Percentiles rank a stretch among this genome's conserved stretches.
Conservation (phyloP, 2,113 vertebrate genomes). For the Mola mola region DNA sequence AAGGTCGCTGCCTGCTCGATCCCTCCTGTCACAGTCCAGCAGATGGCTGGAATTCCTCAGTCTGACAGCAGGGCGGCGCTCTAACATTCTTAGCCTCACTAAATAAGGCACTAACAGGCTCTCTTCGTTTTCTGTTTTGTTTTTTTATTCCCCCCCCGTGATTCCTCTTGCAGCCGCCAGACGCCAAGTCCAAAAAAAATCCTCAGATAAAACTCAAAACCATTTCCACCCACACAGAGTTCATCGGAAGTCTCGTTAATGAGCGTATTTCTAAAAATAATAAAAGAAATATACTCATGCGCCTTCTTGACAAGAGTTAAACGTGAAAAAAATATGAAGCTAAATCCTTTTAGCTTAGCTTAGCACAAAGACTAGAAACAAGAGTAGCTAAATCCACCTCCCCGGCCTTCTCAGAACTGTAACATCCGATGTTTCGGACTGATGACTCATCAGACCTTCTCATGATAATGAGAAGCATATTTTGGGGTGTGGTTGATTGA, state of each 20-base stretch:
- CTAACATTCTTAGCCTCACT: conserved; percentile 1
- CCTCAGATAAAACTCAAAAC: background rate
- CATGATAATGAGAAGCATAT: background rate
- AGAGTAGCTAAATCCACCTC: background rate
- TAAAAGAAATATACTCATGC: background rate
- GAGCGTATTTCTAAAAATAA: background rate
- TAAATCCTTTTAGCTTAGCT: background rate
- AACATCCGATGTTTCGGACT: too few species aligned
- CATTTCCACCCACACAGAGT: background rate
- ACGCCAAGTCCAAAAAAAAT: too few species aligned
- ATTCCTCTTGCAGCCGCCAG: conserved; percentile 6
- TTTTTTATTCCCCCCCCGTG: background rate
- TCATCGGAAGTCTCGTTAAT: background rate
- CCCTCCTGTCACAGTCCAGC: background rate
- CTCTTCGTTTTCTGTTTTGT: background rate
- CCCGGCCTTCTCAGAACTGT: too few species aligned
- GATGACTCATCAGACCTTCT: too few species aligned
- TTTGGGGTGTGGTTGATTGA: background rate
- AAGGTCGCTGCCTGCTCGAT: too few species aligned
- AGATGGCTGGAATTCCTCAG: background rate
- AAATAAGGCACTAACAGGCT: conserved; percentile 56
- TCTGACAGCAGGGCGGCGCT: conserved; percentile 22
- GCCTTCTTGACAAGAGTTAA: background rate
- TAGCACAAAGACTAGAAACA: background rate
- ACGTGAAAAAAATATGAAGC: background rate